Conservation (phyloP, 2,888 invertebrate genomes). For the Zootermopsis nevadensis region DNA sequence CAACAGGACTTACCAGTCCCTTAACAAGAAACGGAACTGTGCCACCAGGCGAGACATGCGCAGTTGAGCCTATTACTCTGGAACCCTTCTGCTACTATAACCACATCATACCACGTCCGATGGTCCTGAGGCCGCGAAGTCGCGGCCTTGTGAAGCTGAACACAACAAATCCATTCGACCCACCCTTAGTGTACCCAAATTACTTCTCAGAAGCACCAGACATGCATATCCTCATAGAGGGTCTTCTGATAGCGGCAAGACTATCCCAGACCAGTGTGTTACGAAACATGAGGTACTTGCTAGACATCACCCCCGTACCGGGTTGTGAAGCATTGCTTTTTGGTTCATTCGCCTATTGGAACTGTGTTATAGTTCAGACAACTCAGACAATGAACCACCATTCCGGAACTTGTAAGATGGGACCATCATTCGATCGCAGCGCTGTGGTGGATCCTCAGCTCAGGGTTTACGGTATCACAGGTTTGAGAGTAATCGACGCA, state of each 20-base stretch:
- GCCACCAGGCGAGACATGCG: conserved; percentile 22
- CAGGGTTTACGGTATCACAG: conserved; percentile 72
- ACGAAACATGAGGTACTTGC: conserved; percentile 55
- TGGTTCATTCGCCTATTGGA: conserved; percentile 75
- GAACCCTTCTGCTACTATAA: conserved; percentile 54
- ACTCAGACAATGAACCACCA: conserved; percentile 55
- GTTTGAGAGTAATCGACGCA: conserved; percentile 76
- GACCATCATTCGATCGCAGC: conserved; percentile 58
- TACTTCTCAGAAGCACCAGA: conserved; percentile 69
- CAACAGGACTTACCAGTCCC: conserved; percentile 35
- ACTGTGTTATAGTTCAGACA: conserved; percentile 68
- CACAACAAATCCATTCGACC: conserved; percentile 77
- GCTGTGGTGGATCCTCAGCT: conserved; percentile 62
- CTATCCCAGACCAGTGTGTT: conserved; percentile 56
- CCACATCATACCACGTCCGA: conserved; percentile 67
- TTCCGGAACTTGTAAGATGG: conserved; percentile 60
- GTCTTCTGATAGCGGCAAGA: conserved; percentile 58
- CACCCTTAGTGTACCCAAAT: conserved; percentile 79
- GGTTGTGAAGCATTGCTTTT: conserved; percentile 70
- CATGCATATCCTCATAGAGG: conserved; percentile 61
- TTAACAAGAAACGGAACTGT: not conserved
- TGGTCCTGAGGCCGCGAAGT: conserved; percentile 73
- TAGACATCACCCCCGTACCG: conserved; percentile 58
- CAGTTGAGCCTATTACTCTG: conserved; percentile 48
- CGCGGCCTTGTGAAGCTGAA: conserved; percentile 73